phyloP scores from a whole-genome alignment of 2,797 vertebrate genomes.

The Etheostoma nigrum region DNA sequence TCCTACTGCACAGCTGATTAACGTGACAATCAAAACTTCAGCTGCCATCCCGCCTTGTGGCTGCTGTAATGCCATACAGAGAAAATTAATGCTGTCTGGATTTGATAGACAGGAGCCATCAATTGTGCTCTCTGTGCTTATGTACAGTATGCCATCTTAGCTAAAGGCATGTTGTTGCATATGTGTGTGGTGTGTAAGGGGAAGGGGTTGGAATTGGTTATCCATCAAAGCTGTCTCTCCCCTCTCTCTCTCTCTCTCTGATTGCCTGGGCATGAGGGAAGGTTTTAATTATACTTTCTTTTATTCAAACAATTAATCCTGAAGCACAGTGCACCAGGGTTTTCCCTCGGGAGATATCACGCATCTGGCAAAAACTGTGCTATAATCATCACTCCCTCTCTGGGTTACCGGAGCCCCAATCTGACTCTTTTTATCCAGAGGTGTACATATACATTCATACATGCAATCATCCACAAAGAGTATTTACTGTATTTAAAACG shows the following conservation, averaged over 20 bases:
- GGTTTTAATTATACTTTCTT: slow-evolving; percentile 81
- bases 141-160: slow-evolving; percentile 58
- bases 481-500: slow-evolving; percentile 5
- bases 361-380: slow-evolving; percentile 72
- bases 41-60: slow-evolving; percentile 34
- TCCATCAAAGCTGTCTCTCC: slow-evolving; percentile 53
- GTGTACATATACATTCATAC: background rate
- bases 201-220: slow-evolving; percentile 38
- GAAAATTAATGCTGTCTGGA: slow-evolving; percentile 54
- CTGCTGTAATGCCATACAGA: slow-evolving; percentile 6
- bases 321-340: slow-evolving; percentile 65
- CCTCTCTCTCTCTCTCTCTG: slow-evolving; percentile 18
- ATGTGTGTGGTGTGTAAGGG: slow-evolving; percentile 14
- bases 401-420: slow-evolving; percentile 51
- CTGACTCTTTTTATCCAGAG: slow-evolving; percentile 11
- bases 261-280: slow-evolving; percentile 70
- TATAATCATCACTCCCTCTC: slow-evolving; percentile 49
- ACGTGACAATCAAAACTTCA: slow-evolving; percentile 67
- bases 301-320: slow-evolving; percentile 79
- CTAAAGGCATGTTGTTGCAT: slow-evolving; percentile 36
- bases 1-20: slow-evolving; percentile 65
- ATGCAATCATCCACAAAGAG: background rate
- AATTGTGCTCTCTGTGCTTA: slow-evolving; percentile 54
- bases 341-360: slow-evolving; percentile 68
- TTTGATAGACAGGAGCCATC: slow-evolving; percentile 67